phyloP scores from a whole-genome alignment of 64 coral and sea anemone genomes.

The Actinia equina region DNA sequence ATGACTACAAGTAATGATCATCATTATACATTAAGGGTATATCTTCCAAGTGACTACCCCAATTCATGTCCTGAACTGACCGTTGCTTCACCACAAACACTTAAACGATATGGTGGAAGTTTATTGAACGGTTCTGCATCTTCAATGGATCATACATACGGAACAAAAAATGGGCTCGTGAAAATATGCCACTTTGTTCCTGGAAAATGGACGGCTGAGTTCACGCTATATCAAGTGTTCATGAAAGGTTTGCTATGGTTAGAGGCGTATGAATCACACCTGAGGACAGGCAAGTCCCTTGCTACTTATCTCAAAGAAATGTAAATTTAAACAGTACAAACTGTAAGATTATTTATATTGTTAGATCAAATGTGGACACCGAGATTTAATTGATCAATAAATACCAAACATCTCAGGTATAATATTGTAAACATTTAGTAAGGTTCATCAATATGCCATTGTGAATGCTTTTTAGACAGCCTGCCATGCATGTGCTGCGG shows the following conservation, averaged over 20 bases:
- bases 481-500: too few species aligned
- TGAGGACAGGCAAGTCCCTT: conserved; percentile 45
- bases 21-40: conserved; percentile 44
- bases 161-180: conserved; percentile 24
- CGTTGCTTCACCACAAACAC: conserved; percentile 20
- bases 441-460: too few species aligned
- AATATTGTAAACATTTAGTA: too few species aligned
- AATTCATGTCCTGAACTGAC: conserved; percentile 61
- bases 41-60: conserved; percentile 50
- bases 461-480: too few species aligned
- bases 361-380: too few species aligned
- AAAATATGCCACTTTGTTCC: conserved; percentile 62
- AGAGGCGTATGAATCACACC: conserved; percentile 68
- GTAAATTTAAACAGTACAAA: neutral
- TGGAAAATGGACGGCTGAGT: conserved; percentile 14
- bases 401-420: neutral
- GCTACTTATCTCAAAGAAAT: conserved; percentile 55
- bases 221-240: conserved; percentile 64
- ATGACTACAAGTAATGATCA: conserved; percentile 35
- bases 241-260: conserved; percentile 77
- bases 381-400: neutral
- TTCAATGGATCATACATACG: conserved; percentile 16
- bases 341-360: too few species aligned
- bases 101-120: conserved; percentile 8
- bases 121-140: neutral